Evolutionary conservation across 2,888 invertebrate genomes (phyloP), one percentile per base, ranked within the genome.

Genomic region (Zaprionus bogoriensis): DNA sequence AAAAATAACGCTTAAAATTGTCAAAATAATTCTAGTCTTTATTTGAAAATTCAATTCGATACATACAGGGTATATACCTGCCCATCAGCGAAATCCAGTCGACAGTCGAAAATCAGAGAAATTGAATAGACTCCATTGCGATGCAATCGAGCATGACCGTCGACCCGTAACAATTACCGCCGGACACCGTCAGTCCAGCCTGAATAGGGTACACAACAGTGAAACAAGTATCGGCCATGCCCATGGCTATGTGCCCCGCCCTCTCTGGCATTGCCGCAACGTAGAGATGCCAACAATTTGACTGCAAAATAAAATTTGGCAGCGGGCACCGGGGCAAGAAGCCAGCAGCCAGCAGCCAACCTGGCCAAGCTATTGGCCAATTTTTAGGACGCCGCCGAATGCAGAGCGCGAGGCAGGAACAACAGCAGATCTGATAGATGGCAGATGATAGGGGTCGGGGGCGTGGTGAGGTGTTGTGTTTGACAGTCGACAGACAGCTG

Each of bases 291-390:
- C 84, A 84, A 67, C 81, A 80, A 86, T 86, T 86, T 84, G 75
- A 86, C 84, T 77, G 81, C 64, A 86, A 74, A 86, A 80, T 77
- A 77, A 77, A 87, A 81, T 74, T 81, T 84, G 85, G 85, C 80
- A 84, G 57, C 68, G 53, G 67, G 48, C 48, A 60, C 41, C 23
- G 64, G 7, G 46, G 28, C 55, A 22, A n/a, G 22, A 20, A 20
- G n/a, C 38, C 61, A 42, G 36, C 57, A 47, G 77, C 70, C 64
- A 44, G 38, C 36, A 47, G 64, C 72, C 81, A 80, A 71, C 65
- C 80, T 65, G 77, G 41, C 19, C 9, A 7, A 17, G 36, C 50
- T 23, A 53, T 36, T 44, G 27, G 53, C 48, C 69, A 54, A 47
- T 57, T 52, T 52, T 52, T 72, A 55, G 53, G 53, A 51, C 47